A percentile compares a stretch with the other conserved stretches of the same genome.
Evolutionary conservation across 2,113 vertebrate species (phyloP).

Genomic region (Elachura formosa): DNA sequence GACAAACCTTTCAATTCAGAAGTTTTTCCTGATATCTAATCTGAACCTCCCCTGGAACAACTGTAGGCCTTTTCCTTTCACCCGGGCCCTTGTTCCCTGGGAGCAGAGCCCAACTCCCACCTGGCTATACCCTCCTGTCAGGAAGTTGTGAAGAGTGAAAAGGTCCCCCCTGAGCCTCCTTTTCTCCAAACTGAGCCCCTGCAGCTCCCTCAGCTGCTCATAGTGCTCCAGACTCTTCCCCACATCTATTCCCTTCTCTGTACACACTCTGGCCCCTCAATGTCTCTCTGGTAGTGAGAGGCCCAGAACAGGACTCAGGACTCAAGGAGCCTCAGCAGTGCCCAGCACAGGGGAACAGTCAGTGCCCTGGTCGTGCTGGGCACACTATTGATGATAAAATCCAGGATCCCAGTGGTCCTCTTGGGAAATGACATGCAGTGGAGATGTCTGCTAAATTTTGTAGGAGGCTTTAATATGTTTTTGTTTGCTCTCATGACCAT

Average conservation of each 20-base stretch:
- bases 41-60: neutral
- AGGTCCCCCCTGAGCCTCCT: neutral
- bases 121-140: neutral
- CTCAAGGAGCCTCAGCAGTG: neutral
- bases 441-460: neutral
- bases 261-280: neutral
- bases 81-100: neutral
- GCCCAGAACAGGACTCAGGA: neutral
- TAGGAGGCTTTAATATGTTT: neutral
- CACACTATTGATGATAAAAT: neutral
- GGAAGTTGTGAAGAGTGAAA: neutral
- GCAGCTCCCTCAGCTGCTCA: neutral
- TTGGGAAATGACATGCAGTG: neutral
- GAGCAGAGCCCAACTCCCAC: neutral
- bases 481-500: neutral
- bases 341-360: neutral
- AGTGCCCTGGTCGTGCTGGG: neutral
- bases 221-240: neutral
- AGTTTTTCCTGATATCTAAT: neutral
- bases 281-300: neutral
- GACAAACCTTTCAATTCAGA: neutral
- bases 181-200: neutral
- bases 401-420: neutral
- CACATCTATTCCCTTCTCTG: neutral
- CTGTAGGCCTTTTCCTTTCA: neutral